A percentile compares a stretch with the other conserved stretches of the same genome.
Conservation (phyloP, 2,888 invertebrate species). For the Noctua pronuba region DNA sequence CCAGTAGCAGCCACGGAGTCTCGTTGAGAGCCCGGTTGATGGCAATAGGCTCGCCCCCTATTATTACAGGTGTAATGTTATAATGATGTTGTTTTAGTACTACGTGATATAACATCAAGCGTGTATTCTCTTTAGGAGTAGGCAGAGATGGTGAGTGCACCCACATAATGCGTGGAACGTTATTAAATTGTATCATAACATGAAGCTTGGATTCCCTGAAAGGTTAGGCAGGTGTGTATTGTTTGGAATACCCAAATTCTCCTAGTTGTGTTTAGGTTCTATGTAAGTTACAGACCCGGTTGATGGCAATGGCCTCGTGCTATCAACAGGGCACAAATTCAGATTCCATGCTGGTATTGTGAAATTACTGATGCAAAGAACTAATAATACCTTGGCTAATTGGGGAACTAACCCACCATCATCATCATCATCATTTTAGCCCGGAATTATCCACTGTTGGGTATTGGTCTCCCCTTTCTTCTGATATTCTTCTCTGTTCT, state of each 20-base stretch:
- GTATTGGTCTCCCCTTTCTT: too few species aligned
- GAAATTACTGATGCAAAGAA: not conserved
- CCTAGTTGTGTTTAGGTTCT: not conserved
- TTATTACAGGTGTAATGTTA: too few species aligned
- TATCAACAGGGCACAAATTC: not conserved
- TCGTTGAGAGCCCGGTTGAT: too few species aligned
- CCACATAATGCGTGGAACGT: not conserved
- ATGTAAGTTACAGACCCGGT: not conserved
- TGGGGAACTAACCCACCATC: not conserved
- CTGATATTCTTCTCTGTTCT: too few species aligned
- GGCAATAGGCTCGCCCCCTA: too few species aligned
- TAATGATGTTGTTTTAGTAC: not conserved
- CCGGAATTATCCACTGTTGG: not conserved
- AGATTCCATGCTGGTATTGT: not conserved
- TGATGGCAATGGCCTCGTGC: not conserved
- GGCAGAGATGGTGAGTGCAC: not conserved
- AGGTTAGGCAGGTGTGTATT: not conserved
- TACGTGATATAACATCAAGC: not conserved
- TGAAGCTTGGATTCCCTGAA: not conserved
- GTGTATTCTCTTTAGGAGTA: too few species aligned
- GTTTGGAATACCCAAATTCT: not conserved
- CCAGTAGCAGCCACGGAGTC: too few species aligned
- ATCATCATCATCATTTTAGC: not conserved
- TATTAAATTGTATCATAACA: not conserved
- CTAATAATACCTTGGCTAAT: not conserved